Evolutionary conservation across 2,797 vertebrate genomes (phyloP), one percentile per base, ranked within the genome.

Genomic region (Crax fasciolata): DNA sequence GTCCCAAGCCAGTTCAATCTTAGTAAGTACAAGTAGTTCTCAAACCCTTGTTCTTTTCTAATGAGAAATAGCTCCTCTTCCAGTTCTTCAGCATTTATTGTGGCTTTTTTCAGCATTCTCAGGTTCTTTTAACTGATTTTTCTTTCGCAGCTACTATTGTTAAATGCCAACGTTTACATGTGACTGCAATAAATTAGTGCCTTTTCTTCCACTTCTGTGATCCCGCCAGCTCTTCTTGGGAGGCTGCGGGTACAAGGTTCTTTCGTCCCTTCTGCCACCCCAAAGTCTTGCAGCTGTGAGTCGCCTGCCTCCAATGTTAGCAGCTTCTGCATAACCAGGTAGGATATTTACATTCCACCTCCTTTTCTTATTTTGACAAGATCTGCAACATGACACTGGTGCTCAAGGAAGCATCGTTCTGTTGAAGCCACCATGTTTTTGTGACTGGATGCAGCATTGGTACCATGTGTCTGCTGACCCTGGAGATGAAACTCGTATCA

Each of bases 51-150:
- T 78, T 93, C 54, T 86, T 92, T 93, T 81, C 87, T 93, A 57
- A 86, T 70, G 92, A 93, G 93, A 78, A 95, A 73, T 91, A 89
- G 62, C 79, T 95, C 58, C 48, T 94, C 82, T 91, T 95, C 43
- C 66, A 95, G 66, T 95, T 68, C 44, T 87, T 88, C 57, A 35
- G 28, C 92, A 76, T 91, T 93, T 96, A 63, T 63, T 96, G 91
- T 93, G 94, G 87, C 35, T 87, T 96, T 96, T 96, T 93, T 76
- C 84, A 93, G 59, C 62, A 90, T 95, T 94, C 82, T 95, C 87
- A 93, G 87, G 87, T 96, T 95, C 84, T 93, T 94, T 85, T 25
- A 67, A 73, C 75, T 76, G 70, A 30, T 91, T 96, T 96, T 94
- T 94, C 62, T 95, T 91, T 84, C 38, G 41, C 89, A 84, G 76